These are phyloP conservation scores for Rhipidura dahli DNA, from an alignment of 2,113 vertebrate genomes.

Conservation along the genomic window DNA sequence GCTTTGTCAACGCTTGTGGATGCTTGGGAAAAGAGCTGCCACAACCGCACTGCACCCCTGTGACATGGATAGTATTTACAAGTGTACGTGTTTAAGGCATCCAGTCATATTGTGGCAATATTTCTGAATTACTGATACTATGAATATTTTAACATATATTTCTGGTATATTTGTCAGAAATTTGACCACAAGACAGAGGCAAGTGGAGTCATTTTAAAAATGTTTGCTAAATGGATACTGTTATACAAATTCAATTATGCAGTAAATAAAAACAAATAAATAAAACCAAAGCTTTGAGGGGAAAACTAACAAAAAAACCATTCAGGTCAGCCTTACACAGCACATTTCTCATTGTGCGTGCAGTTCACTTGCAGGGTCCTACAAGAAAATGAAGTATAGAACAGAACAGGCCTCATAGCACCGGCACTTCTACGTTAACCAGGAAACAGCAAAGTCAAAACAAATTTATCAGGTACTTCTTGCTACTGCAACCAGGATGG, in stretches of 20 bases:
- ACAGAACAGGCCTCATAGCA: neutral
- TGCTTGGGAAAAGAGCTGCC: neutral
- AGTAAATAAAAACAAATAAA: neutral
- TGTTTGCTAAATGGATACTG: neutral
- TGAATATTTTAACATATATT: neutral
- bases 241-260: neutral
- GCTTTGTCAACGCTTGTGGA: neutral
- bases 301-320: neutral
- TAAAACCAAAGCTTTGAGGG: neutral
- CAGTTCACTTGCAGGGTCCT: neutral
- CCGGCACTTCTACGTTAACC: neutral
- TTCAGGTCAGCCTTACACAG: neutral
- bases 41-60: neutral
- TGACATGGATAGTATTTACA: neutral
- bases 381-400: neutral
- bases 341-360: neutral
- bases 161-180: neutral
- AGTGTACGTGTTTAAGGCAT: neutral
- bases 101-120: neutral
- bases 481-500: neutral
- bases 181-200: neutral
- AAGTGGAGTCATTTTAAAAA: neutral
- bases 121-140: neutral
- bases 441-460: slow-evolving; percentile 5
- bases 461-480: neutral